Percentiles rank a stretch among this genome's conserved stretches.
Conservation (phyloP, 2,797 vertebrate genomes). For the Myotis planiceps region DNA sequence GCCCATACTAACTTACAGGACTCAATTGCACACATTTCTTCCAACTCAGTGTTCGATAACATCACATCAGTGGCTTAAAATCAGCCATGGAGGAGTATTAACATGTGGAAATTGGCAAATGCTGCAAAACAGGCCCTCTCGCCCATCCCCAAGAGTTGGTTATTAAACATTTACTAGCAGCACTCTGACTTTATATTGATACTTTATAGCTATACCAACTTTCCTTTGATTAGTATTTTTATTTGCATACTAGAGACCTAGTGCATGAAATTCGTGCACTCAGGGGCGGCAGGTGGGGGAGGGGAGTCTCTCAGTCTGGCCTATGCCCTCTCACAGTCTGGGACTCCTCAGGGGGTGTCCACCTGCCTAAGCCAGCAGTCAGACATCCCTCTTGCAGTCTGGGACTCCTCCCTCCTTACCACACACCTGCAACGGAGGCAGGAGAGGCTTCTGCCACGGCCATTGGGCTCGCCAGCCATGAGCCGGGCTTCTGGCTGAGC, state of each 20-base stretch:
- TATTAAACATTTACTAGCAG: background rate
- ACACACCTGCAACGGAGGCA: no score
- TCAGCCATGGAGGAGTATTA: background rate
- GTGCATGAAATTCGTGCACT: no score
- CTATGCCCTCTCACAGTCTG: no score
- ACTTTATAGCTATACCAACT: background rate
- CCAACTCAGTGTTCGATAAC: background rate
- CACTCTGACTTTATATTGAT: background rate
- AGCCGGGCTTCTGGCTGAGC: no score
- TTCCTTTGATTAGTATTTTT: background rate
- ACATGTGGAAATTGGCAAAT: background rate
- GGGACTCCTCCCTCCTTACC: no score
- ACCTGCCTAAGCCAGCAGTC: no score
- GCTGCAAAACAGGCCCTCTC: background rate
- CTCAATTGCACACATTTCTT: background rate
- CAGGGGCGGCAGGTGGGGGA: no score
- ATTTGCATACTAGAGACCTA: background rate
- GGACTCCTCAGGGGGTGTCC: no score
- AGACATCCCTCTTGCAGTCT: no score
- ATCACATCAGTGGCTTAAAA: background rate
- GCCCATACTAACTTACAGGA: background rate
- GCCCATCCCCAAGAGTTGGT: background rate
- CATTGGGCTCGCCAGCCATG: no score
- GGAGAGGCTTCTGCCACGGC: no score
- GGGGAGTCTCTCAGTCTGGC: no score